A percentile compares a stretch with the other conserved stretches of the same genome.
Conservation (phyloP, 2,888 invertebrate species). For the Drosophila robusta region DNA sequence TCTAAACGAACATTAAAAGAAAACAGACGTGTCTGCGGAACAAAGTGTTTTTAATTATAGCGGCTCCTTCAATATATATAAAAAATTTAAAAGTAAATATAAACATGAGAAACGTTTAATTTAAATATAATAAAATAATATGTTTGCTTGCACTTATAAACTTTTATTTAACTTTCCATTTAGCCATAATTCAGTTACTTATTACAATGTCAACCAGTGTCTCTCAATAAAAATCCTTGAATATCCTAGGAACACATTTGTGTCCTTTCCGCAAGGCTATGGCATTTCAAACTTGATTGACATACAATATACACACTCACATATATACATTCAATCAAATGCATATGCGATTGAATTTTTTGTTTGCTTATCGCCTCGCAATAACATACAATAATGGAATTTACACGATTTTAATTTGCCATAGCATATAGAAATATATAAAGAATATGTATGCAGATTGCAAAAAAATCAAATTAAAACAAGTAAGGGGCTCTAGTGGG, state of each 20-base stretch:
- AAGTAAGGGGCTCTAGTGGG: too few species aligned
- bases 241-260: not conserved
- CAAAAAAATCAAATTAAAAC: too few species aligned
- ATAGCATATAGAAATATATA: not conserved
- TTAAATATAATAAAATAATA: not conserved
- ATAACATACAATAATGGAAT: slow-evolving; percentile 34
- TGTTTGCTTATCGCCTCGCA: slow-evolving; percentile 18
- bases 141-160: not conserved
- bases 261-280: slow-evolving; percentile 5
- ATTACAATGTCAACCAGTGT: slow-evolving; percentile 10
- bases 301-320: not conserved
- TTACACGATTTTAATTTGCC: slow-evolving; percentile 44
- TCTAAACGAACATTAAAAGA: too few species aligned
- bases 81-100: too few species aligned
- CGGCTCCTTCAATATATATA: too few species aligned
- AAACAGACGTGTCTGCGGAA: too few species aligned
- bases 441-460: too few species aligned
- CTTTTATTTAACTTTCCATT: not conserved
- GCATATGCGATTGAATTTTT: slow-evolving; percentile 7
- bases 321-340: not conserved
- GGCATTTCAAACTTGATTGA: not conserved
- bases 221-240: slow-evolving; percentile 6
- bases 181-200: slow-evolving; percentile 1
- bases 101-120: too few species aligned
- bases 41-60: too few species aligned